A percentile compares a stretch with the other conserved stretches of the same genome.
phyloP scores from a whole-genome alignment of 2,888 invertebrate species.

The Ctena decussata region DNA sequence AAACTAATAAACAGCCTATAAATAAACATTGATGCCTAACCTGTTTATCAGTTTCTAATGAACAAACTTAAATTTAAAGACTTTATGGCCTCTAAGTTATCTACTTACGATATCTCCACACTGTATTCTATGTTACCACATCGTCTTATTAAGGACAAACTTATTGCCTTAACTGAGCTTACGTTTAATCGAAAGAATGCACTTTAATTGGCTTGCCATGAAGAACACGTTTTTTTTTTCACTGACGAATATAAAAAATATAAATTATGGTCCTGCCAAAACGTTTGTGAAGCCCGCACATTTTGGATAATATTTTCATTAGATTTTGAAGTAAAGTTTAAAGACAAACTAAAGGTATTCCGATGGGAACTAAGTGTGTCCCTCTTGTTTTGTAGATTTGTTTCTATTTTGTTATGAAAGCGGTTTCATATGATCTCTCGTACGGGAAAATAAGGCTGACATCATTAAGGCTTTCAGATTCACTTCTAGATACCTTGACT shows the following conservation, averaged over 20 bases:
- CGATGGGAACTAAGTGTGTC: not conserved
- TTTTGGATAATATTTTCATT: not conserved
- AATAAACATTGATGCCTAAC: too few species aligned
- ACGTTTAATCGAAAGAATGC: not conserved
- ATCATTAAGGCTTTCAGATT: too few species aligned
- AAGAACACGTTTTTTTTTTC: not conserved
- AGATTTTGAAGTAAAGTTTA: not conserved
- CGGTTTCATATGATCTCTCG: not conserved
- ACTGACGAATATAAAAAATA: not conserved
- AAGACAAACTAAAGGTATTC: not conserved
- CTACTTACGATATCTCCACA: not conserved
- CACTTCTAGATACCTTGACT: too few species aligned
- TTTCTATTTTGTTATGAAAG: not conserved
- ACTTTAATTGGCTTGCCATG: not conserved
- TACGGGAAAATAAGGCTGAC: not conserved
- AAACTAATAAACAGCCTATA: too few species aligned
- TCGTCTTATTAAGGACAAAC: not conserved
- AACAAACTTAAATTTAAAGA: not conserved
- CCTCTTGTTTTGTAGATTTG: not conserved
- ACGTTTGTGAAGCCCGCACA: not conserved
- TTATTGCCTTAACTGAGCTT: not conserved
- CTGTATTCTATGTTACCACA: not conserved
- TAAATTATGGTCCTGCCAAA: not conserved
- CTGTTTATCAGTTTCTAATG: too few species aligned
- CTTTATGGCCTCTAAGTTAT: not conserved